Evolutionary conservation across 2,797 vertebrate species (phyloP).

Genomic region (Ptychobarbus kaznakovi): DNA sequence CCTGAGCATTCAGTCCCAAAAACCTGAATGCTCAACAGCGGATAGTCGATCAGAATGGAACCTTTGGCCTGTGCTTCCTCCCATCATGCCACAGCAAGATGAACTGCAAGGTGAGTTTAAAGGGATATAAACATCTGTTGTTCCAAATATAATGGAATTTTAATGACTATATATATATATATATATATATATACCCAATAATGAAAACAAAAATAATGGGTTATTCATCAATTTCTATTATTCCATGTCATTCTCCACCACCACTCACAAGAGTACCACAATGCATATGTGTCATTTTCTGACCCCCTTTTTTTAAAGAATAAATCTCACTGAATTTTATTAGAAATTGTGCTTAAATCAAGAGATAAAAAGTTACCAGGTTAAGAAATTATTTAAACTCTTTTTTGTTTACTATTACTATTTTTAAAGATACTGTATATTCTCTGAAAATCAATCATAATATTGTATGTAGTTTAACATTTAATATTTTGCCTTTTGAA

Average conservation of each 20-base stretch:
- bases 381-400: too few species aligned
- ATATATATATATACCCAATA: background rate
- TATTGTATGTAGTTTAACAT: background rate
- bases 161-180: background rate
- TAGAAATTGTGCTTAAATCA: background rate
- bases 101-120: conserved; percentile 73
- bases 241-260: too few species aligned
- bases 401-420: background rate
- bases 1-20: conserved; percentile 47
- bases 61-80: conserved; percentile 77
- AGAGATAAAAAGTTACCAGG: too few species aligned
- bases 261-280: too few species aligned
- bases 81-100: conserved; percentile 84
- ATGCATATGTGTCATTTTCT: too few species aligned
- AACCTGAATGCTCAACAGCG: conserved; percentile 68
- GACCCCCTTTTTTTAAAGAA: background rate
- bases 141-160: background rate
- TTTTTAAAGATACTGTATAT: background rate
- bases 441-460: background rate
- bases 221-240: background rate
- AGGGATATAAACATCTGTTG: background rate
- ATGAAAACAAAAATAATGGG: too few species aligned
- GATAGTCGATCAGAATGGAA: conserved; percentile 72
- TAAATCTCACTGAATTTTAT: background rate
- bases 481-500: background rate